Evolutionary conservation across 2,113 vertebrate genomes (phyloP).

Genomic region (Tyrannus savana): DNA sequence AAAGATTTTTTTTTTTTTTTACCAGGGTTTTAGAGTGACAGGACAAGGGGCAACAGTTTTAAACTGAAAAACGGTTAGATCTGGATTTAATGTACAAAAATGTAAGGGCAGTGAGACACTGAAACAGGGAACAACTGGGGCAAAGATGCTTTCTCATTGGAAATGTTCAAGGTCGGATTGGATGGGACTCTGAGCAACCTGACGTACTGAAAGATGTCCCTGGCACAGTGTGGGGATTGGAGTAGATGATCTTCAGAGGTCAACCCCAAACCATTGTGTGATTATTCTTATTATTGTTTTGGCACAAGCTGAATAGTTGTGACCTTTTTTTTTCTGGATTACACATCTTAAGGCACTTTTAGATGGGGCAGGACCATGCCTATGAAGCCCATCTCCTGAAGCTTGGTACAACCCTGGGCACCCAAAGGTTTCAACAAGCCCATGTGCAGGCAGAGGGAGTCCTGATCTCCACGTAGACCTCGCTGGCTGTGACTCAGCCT

Average conservation of each 20-base stretch:
- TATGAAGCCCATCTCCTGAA: background rate
- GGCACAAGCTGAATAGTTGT: background rate
- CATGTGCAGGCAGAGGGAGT: background rate
- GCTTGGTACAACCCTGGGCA: background rate
- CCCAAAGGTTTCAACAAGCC: background rate
- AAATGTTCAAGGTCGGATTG: background rate
- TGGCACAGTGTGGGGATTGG: background rate
- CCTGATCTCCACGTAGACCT: background rate
- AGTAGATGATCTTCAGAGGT: background rate
- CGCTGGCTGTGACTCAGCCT: background rate
- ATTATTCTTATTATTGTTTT: background rate
- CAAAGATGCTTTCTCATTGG: background rate
- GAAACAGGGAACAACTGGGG: background rate
- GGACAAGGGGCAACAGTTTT: background rate
- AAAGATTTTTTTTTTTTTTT: background rate
- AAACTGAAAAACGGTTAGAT: background rate
- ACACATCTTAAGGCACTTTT: background rate
- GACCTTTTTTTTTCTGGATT: background rate
- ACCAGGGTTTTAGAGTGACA: background rate
- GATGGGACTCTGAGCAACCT: background rate
- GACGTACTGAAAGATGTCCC: background rate
- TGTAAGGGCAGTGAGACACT: background rate
- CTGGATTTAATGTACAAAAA: background rate
- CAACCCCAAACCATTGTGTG: background rate
- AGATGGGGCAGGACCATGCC: background rate